phyloP scores from a whole-genome alignment of 2,888 invertebrate genomes.

The Vesta saturnalis region DNA sequence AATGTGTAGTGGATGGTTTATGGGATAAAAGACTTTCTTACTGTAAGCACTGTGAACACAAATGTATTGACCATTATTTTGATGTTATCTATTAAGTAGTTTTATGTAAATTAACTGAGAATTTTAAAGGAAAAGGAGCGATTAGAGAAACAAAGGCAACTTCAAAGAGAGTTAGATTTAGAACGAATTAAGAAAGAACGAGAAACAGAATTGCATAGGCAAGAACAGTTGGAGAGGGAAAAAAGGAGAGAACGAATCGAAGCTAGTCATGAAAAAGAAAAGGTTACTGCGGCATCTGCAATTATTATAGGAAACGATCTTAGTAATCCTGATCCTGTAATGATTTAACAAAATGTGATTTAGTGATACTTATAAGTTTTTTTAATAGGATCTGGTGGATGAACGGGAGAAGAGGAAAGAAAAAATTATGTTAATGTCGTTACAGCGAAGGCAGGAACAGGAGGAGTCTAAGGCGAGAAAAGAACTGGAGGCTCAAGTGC shows the following conservation, averaged over 20 bases:
- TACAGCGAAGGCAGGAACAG: constrained; percentile 90
- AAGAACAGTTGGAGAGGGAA: constrained; percentile 55
- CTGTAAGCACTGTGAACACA: too few relatives aligned
- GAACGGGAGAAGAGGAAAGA: constrained; percentile 95
- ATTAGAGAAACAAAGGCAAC: constrained; percentile 56
- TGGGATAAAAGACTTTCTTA: too few relatives aligned
- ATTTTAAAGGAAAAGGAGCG: constrained; percentile 46
- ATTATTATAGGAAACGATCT: constrained; percentile 76
- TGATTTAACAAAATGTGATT: constrained; percentile 46
- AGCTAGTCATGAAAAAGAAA: constrained; percentile 63
- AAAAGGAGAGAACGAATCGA: constrained; percentile 59
- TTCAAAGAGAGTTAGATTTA: constrained; percentile 64
- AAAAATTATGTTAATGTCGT: constrained; percentile 86
- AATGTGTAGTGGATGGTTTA: too few relatives aligned
- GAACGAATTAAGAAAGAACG: constrained; percentile 61
- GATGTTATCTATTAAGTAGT: too few relatives aligned
- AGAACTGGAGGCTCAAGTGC: constrained; percentile 81
- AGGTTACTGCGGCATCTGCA: constrained; percentile 63
- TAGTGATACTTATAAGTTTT: constrained; percentile 12
- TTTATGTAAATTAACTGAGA: too few relatives aligned
- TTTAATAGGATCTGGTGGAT: constrained; percentile 78
- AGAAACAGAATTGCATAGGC: constrained; percentile 51
- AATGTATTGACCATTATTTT: too few relatives aligned
- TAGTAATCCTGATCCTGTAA: constrained; percentile 74
- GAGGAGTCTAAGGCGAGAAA: constrained; percentile 87